Percentiles rank a stretch among this genome's conserved stretches.
phyloP scores from a whole-genome alignment of 2,888 invertebrate species.

The Ochropleura leucogaster region DNA sequence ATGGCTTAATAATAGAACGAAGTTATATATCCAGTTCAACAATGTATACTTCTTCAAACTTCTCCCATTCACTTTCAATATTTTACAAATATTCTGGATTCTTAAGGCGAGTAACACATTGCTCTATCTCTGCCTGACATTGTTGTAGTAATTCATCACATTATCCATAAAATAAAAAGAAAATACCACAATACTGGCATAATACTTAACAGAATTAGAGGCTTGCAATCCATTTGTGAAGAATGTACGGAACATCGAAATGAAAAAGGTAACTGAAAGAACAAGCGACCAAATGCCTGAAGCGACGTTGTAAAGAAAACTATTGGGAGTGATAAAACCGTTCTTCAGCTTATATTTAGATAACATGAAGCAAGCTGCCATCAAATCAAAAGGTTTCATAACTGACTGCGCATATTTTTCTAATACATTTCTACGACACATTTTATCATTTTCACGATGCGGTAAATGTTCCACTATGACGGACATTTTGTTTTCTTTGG shows the following conservation, averaged over 20 bases:
- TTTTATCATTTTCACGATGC: background rate
- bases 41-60: background rate
- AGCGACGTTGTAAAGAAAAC: background rate
- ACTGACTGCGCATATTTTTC: constrained; percentile 3
- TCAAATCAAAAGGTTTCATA: constrained; percentile 16
- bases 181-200: background rate
- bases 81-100: constrained; percentile 22
- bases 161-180: background rate
- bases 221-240: background rate
- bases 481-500: background rate
- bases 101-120: constrained; percentile 6
- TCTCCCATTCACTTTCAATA: background rate
- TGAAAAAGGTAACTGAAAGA: background rate
- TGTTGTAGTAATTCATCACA: background rate
- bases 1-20: background rate
- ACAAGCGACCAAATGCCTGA: constrained; percentile 12
- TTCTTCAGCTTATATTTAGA: constrained; percentile 13
- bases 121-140: constrained; percentile 5
- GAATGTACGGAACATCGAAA: background rate
- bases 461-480: background rate
- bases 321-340: constrained; percentile 6
- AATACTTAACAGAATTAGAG: background rate
- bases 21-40: constrained; percentile 1
- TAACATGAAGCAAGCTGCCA: background rate
- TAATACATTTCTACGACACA: background rate